Evolutionary conservation across 2,888 invertebrate genomes (phyloP).

Genomic region (Salpingus planirostris): DNA sequence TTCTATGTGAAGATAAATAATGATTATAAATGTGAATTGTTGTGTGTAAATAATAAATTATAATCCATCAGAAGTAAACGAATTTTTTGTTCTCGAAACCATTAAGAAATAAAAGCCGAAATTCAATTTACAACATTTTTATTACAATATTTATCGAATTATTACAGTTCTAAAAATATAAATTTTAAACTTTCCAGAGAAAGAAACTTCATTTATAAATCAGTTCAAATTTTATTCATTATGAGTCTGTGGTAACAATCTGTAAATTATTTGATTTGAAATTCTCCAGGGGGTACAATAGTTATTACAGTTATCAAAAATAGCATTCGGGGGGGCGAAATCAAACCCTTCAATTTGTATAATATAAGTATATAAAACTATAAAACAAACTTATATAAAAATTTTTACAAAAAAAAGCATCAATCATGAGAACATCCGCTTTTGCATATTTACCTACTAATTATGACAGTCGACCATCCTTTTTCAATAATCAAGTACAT

Average conservation of each 20-base stretch:
- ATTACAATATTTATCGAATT: not conserved
- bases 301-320: constrained; percentile 10
- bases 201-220: no score
- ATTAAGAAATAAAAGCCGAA: constrained; percentile 2
- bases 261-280: not conserved
- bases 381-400: constrained; percentile 23
- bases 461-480: no score
- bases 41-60: no score
- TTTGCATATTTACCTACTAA: no score
- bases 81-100: constrained; percentile 5
- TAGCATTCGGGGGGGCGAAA: constrained; percentile 5
- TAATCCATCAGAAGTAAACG: no score
- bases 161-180: not conserved
- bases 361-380: constrained; percentile 18
- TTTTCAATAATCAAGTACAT: no score
- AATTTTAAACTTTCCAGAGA: no score
- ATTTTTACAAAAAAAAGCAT: constrained; percentile 11
- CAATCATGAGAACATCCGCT: no score
- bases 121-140: not conserved
- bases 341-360: constrained; percentile 7
- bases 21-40: no score
- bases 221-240: no score
- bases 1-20: no score
- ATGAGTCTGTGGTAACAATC: constrained; percentile 13
- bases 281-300: no score